Evolutionary conservation across 1,140 invertebrate genomes (phyloP), one percentile per base, ranked within the genome.

Genomic region (Solen grandis): DNA sequence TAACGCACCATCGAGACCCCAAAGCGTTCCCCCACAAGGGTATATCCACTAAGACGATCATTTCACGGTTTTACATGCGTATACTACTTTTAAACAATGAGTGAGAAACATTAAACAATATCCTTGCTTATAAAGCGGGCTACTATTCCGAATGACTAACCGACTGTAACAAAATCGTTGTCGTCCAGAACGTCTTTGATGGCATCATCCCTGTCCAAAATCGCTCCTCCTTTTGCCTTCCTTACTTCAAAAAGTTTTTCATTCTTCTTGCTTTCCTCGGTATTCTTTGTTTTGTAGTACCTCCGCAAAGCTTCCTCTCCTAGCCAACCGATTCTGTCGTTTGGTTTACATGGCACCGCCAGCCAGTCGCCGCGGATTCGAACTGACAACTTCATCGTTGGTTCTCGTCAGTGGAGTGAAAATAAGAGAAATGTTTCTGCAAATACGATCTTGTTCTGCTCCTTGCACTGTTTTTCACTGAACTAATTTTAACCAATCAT

Each of bases 151-250:
- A 60, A 60, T 25, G 5, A 85, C 92, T 92, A 91, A 95, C 94
- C 94, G 41, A 95, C 93, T 36, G 94, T 94, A 31, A 95, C 94
- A 86, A 94, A 95, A 78, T 95, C 95, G 88, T 95, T 94, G 87
- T 95, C 94, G 81, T 95, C 94, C 8, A 95, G 89, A 27, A 95
- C 93, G 68, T 94, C 92, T 63, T 85, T 89, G 36, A 95, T 92
- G 13, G 89, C 14, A 86, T 95, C 95, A 79, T 94, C 93, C 3
- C 92, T 92, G 86, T 95, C 94, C 57, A 95, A 85, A 55, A 95
- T 93, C 13, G 94, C 94, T 1, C 94, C 94, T 5, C 95, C 94
- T 83, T 93, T 91, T 0, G 94, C 94, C 87, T 94, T 95, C 16
- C 94, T 88, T 4, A 95, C 91, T 87, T 95, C 94, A 63, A 92